Evolutionary conservation across 2,113 vertebrate genomes (phyloP).

Genomic region (Lipotes vexillifer): DNA sequence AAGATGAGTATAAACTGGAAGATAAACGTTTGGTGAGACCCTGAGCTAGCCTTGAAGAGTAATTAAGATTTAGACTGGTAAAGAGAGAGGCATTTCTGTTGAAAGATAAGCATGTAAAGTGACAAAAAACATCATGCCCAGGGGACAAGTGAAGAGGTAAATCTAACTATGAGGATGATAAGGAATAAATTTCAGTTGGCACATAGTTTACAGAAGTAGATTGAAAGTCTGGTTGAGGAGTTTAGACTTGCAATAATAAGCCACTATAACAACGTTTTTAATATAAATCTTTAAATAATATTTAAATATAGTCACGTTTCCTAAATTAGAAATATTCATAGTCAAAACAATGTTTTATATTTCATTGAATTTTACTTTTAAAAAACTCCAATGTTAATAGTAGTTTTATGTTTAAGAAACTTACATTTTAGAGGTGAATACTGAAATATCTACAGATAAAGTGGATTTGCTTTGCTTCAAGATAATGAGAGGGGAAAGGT

Average conservation of each 20-base stretch:
- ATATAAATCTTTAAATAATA: slow-evolving; percentile 22
- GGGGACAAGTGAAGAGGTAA: background rate
- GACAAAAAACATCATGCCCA: background rate
- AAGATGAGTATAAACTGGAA: background rate
- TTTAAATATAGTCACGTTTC: background rate
- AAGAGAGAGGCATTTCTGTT: background rate
- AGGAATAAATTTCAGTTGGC: background rate
- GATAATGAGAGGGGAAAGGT: background rate
- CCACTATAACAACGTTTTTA: background rate
- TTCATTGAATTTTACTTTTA: slow-evolving; percentile 7
- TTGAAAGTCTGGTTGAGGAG: background rate
- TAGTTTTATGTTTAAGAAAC: background rate
- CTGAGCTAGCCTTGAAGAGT: background rate
- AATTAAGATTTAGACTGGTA: slow-evolving; percentile 13
- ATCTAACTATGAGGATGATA: background rate
- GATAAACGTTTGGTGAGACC: background rate
- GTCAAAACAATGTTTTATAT: background rate
- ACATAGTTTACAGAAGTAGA: background rate
- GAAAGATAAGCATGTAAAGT: background rate
- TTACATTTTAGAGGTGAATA: background rate
- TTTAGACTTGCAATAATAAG: background rate
- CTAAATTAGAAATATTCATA: slow-evolving; percentile 14
- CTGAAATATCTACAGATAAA: slow-evolving; percentile 24
- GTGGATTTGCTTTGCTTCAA: background rate
- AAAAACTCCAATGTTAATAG: background rate